phyloP scores from a whole-genome alignment of 30 jellyfish, hydroid and myxozoan genomes.

The Hydractinia symbiolongicarpus region DNA sequence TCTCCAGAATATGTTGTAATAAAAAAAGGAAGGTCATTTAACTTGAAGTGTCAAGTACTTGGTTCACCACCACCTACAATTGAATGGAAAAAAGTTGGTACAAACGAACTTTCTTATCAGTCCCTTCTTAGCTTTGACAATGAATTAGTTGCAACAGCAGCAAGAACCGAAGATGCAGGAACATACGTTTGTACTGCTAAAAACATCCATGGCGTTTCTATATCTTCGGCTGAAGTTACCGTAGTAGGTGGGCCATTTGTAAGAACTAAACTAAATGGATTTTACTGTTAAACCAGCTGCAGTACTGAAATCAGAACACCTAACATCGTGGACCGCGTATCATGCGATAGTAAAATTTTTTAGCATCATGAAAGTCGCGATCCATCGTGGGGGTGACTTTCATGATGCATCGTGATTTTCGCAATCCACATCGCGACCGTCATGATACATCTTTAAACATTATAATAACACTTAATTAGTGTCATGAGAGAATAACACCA shows the following conservation, averaged over 20 bases:
- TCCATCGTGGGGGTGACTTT: too few species aligned
- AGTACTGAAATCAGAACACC: too few species aligned
- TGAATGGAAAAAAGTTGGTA: conserved; percentile 42
- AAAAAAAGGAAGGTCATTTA: conserved; percentile 52
- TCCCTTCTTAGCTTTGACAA: conserved; percentile 9
- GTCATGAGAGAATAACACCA: too few species aligned
- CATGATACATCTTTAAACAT: too few species aligned
- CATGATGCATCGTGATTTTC: too few species aligned
- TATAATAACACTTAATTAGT: too few species aligned
- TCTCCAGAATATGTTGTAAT: conserved; percentile 49
- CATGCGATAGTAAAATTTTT: too few species aligned
- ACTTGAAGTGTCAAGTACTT: conserved; percentile 44
- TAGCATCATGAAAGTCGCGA: too few species aligned
- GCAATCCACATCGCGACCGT: too few species aligned
- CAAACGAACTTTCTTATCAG: conserved; percentile 1
- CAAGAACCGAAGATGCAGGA: conserved; percentile 22
- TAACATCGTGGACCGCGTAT: too few species aligned
- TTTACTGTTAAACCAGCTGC: too few species aligned
- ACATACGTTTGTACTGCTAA: not conserved
- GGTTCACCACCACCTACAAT: conserved; percentile 48
- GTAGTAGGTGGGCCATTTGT: conserved; percentile 53
- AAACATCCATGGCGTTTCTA: conserved; percentile 9
- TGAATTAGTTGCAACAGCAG: conserved; percentile 22
- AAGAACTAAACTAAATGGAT: too few species aligned
- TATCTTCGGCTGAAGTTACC: conserved; percentile 37